Conservation (phyloP, 2,888 invertebrate species). For the Pachymerium ferrugineum region DNA sequence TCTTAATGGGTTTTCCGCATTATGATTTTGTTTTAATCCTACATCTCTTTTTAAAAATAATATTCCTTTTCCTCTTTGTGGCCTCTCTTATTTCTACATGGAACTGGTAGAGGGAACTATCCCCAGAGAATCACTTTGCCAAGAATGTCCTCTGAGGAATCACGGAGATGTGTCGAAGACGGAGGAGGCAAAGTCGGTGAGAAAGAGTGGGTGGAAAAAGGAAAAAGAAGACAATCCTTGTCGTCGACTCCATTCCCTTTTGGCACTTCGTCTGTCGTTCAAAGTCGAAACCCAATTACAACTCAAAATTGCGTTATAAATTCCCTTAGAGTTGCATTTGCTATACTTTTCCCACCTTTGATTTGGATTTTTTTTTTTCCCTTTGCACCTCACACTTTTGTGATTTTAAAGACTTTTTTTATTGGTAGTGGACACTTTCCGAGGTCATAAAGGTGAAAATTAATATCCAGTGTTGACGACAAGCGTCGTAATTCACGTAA, state of each 20-base stretch:
- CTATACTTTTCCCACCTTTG: background rate
- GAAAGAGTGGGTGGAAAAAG: background rate
- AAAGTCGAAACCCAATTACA: conserved; percentile 9
- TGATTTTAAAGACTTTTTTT: background rate
- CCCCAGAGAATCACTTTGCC: background rate
- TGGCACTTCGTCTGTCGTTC: conserved; percentile 8
- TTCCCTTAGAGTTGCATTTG: conserved; percentile 3
- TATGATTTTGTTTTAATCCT: too few species aligned
- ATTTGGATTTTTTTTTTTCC: background rate
- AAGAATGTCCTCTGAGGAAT: background rate
- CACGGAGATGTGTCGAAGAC: background rate
- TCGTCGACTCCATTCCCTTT: conserved; percentile 6
- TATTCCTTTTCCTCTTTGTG: background rate
- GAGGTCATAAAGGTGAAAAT: too few species aligned
- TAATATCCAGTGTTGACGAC: too few species aligned
- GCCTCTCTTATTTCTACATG: background rate
- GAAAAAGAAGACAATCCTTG: background rate
- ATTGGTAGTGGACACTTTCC: too few species aligned
- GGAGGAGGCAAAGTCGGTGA: too few species aligned
- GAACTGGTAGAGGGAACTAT: too few species aligned
- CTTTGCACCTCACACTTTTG: background rate
- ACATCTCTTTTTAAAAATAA: background rate
- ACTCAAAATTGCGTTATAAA: conserved; percentile 5
- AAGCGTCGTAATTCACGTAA: too few species aligned
- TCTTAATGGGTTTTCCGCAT: too few species aligned